Conservation (phyloP, 2,113 vertebrate species). For the Lophochroa leadbeateri region DNA sequence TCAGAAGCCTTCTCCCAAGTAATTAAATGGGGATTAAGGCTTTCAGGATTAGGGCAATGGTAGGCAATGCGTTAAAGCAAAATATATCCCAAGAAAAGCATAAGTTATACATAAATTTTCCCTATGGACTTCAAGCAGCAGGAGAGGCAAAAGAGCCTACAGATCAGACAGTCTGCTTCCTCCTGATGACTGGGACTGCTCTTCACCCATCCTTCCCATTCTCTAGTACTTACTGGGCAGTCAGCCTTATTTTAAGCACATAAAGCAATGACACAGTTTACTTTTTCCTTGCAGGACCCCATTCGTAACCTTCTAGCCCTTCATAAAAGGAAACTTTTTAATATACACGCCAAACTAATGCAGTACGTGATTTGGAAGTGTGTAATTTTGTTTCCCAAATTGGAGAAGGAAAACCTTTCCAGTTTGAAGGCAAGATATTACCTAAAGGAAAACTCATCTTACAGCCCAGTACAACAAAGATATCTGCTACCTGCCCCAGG, state of each 20-base stretch:
- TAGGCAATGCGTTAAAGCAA: not conserved
- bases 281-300: not conserved
- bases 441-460: not conserved
- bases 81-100: not conserved
- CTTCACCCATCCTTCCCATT: not conserved
- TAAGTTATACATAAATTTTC: not conserved
- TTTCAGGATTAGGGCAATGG: not conserved
- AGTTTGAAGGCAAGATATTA: not conserved
- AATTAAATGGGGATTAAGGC: not conserved
- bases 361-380: not conserved
- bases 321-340: not conserved
- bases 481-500: not conserved
- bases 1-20: not conserved
- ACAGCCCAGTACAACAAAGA: accelerated
- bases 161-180: not conserved
- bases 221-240: not conserved
- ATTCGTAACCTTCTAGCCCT: not conserved
- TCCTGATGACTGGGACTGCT: not conserved
- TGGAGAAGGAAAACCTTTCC: not conserved
- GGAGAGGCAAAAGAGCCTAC: not conserved
- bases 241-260: not conserved
- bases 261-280: not conserved
- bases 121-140: not conserved
- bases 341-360: not conserved
- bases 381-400: not conserved